These are phyloP conservation scores for Drosophila kohkoa DNA, from an alignment of 1,140 invertebrate species.

Conservation along the genomic window DNA sequence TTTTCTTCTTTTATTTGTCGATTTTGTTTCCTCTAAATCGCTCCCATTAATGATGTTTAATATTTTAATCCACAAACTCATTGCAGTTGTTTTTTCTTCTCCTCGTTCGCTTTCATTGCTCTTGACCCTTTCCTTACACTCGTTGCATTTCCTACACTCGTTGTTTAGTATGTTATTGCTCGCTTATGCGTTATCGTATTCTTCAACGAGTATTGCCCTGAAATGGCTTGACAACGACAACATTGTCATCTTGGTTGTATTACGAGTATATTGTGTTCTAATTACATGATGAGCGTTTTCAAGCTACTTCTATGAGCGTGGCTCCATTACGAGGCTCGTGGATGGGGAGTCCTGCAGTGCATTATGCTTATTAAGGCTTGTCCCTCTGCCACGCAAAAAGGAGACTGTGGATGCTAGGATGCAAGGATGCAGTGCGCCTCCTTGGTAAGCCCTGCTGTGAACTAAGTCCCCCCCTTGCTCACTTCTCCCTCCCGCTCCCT, in stretches of 20 bases:
- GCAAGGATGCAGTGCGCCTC: slow-evolving; percentile 6
- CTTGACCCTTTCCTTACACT: background rate
- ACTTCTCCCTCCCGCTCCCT: too few species aligned
- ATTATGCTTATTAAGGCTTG: slow-evolving; percentile 69
- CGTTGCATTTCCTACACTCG: background rate
- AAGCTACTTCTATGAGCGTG: slow-evolving; percentile 13
- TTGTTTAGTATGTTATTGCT: background rate
- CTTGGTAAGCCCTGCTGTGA: background rate
- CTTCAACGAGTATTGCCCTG: background rate
- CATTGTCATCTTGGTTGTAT: background rate
- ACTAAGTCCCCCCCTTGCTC: background rate
- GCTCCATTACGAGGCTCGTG: slow-evolving; percentile 36
- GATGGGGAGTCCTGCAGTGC: slow-evolving; percentile 71
- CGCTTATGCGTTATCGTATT: background rate
- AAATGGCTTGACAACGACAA: background rate
- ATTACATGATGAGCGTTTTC: slow-evolving; percentile 43
- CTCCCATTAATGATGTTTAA: too few species aligned
- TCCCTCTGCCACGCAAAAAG: background rate
- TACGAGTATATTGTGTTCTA: slow-evolving; percentile 27
- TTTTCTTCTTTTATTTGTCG: background rate
- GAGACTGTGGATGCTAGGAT: background rate
- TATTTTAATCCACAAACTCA: background rate
- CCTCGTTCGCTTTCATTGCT: background rate
- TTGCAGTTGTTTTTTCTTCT: background rate
- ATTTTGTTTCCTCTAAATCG: too few species aligned